These are phyloP conservation scores for Chrysochloris asiatica DNA, from an alignment of 2,113 vertebrate genomes.

Conservation along the genomic window DNA sequence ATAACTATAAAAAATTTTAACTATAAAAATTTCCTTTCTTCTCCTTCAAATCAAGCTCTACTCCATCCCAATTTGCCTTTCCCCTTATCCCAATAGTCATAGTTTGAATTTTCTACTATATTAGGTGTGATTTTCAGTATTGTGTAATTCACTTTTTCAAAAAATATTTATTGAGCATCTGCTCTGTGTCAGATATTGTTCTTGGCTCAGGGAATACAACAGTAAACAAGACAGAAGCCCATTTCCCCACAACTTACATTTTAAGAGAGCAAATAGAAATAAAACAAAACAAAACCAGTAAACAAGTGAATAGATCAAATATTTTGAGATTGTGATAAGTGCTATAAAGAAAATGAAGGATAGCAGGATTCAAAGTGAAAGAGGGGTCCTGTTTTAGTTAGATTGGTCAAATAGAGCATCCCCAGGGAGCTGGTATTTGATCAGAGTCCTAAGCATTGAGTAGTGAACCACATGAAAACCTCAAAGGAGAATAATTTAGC, in stretches of 20 bases:
- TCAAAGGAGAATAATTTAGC: neutral
- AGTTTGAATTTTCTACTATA: neutral
- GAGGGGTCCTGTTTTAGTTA: neutral
- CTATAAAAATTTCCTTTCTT: constrained; percentile 22
- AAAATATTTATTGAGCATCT: neutral
- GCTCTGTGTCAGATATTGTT: neutral
- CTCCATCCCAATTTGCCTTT: neutral
- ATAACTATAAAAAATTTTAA: neutral
- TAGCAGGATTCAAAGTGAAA: neutral
- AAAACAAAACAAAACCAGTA: neutral
- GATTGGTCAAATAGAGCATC: neutral
- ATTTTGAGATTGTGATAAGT: neutral
- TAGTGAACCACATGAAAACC: neutral
- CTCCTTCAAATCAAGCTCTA: constrained; percentile 4
- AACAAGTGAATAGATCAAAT: neutral
- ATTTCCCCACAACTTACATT: neutral
- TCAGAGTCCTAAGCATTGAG: neutral
- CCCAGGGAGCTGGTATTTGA: neutral
- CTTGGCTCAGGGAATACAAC: neutral
- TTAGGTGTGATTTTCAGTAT: neutral
- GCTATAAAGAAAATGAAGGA: neutral
- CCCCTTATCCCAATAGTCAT: neutral
- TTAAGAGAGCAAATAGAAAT: neutral
- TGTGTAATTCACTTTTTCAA: neutral
- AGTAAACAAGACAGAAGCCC: neutral